Evolutionary conservation across 2,113 vertebrate species (phyloP), one percentile per base, ranked within the genome.

Genomic region (Hippocampus abdominalis): DNA sequence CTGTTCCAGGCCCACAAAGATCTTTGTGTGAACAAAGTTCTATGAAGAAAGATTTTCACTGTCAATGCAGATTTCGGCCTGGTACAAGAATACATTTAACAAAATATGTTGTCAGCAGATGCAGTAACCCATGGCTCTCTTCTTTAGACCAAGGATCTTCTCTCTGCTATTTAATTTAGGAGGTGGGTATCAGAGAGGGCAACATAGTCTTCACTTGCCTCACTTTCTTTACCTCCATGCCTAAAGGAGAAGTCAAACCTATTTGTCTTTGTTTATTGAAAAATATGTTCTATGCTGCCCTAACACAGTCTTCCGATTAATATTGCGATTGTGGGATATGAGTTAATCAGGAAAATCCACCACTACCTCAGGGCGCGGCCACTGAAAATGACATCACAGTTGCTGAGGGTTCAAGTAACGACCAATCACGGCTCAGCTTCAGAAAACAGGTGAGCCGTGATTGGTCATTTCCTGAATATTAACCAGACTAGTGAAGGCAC

Each of bases 11-110:
- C 96, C 97, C 66, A 99, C 97, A 85, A 99, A 99, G n/a, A 99
- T 85, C 85, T 99, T 99, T 86, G 95, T 96, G 91, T 99, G 97
- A 61, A 98, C 95, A 64, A 98, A 98, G 89, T 95, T 97, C 95
- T 99, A 90, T 69, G 32, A 67, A 85, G 20, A 68, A 29, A 73
- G 25, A 44, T n/a, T 36, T 21, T 65, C 36, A 62, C 71, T 74
- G 65, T 48, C 13, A 36, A 15, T 2, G 71, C 48, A 69, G 5
- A 5, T 72, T 29, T 39, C 12, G 8, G n/a, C 49, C 66, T 44
- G 16, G n/a, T 51, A 66, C 48, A 48, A 59, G 2, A 39, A 25
- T 42, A 2, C 54, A 25, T 71, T 23, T 2, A 61, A 5, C 13
- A 20, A 54, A 3, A 69, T 32, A 1, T 18, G 29, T 4, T 93